A percentile compares a stretch with the other conserved stretches of the same genome.
These are phyloP conservation scores for Patiria miniata DNA, from an alignment of 35 echinoderm and acorn worm species.

Conservation along the genomic window DNA sequence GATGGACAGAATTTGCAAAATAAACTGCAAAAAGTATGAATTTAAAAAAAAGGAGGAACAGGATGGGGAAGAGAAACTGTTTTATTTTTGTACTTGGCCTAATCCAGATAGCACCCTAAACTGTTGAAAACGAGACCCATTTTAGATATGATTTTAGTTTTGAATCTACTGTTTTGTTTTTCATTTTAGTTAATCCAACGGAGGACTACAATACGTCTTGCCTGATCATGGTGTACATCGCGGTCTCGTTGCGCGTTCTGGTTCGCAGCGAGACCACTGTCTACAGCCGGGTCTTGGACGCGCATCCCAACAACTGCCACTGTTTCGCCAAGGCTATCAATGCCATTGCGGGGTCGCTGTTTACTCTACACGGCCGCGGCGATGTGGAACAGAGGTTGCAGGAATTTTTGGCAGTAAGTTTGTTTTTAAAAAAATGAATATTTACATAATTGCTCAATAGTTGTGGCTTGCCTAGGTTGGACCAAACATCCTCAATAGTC, in stretches of 20 bases:
- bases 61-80: no score
- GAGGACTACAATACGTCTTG: constrained; percentile 90
- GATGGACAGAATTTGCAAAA: no score
- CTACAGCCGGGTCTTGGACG: constrained; percentile 79
- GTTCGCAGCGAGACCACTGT: constrained; percentile 74
- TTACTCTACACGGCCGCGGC: constrained; percentile 78
- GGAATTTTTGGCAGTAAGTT: constrained; percentile 96
- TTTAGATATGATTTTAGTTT: no score
- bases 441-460: neutral
- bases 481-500: no score
- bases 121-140: no score
- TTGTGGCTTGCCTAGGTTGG: neutral
- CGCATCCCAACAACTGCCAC: constrained; percentile 97
- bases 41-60: no score
- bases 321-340: constrained; percentile 97
- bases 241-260: constrained; percentile 69
- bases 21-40: no score
- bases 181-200: constrained; percentile 72
- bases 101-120: no score
- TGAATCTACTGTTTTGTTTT: neutral
- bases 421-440: neutral
- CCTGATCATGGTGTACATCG: constrained; percentile 96
- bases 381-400: constrained; percentile 91
- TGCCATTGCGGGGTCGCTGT: constrained; percentile 90
- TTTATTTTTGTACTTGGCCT: no score